phyloP scores from a whole-genome alignment of 2,888 invertebrate species.

The Lobophora halterata region DNA sequence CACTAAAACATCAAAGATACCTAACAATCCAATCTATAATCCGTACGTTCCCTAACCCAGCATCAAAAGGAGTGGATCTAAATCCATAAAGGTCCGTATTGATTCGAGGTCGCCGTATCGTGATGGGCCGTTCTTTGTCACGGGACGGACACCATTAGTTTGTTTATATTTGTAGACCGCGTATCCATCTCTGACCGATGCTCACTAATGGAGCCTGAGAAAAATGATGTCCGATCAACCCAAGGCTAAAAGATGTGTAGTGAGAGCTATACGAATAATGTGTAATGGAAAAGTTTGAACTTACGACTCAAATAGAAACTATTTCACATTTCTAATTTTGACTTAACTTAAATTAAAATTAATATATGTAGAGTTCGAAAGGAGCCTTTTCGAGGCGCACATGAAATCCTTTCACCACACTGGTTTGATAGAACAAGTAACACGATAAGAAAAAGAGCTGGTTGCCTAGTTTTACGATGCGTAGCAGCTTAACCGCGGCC shows the following conservation, averaged over 20 bases:
- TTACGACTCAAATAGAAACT: too few relatives aligned
- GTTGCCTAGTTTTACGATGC: too few relatives aligned
- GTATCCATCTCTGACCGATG: constrained; percentile 59
- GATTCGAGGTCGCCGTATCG: constrained; percentile 50
- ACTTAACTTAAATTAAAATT: too few relatives aligned
- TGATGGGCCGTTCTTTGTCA: constrained; percentile 67
- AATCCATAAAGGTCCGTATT: constrained; percentile 39
- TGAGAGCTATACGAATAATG: too few relatives aligned
- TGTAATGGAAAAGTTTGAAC: too few relatives aligned
- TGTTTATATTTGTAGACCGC: constrained; percentile 64
- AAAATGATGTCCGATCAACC: constrained; percentile 62
- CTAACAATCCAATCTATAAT: constrained; percentile 2
- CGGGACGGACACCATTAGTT: constrained; percentile 56
- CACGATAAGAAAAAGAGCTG: too few relatives aligned
- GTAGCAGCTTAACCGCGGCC: too few relatives aligned
- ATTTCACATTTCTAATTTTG: too few relatives aligned
- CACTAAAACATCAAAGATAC: constrained; percentile 4
- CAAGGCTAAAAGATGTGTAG: constrained; percentile 18
- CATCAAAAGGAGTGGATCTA: constrained; percentile 32
- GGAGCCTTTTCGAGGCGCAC: too few relatives aligned
- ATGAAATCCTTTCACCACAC: too few relatives aligned
- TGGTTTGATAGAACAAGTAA: too few relatives aligned
- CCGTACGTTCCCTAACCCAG: constrained; percentile 10
- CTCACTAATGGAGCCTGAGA: constrained; percentile 60
- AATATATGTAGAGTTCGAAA: too few relatives aligned